Conservation (phyloP, 53 echinoderm and acorn worm species). For the Holothuria scabra region DNA sequence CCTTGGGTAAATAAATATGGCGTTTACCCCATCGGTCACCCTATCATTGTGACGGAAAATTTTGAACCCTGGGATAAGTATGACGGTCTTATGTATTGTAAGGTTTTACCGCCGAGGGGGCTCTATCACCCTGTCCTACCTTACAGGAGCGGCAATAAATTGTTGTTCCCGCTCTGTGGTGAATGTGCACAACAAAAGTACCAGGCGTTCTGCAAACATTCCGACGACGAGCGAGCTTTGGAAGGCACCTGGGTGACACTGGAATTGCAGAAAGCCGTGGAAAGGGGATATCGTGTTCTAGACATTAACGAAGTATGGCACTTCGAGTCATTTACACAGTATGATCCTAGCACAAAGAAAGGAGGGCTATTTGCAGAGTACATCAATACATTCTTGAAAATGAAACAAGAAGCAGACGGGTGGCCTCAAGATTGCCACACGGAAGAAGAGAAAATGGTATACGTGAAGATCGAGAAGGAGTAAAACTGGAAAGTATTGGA, state of each 20-base stretch:
- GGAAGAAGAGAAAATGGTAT: background rate
- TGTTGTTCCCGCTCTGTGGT: slow-evolving; percentile 63
- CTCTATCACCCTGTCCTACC: too few species aligned
- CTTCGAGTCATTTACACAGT: slow-evolving; percentile 30
- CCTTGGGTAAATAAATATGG: too few species aligned
- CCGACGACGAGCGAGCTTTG: slow-evolving; percentile 51
- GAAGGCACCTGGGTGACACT: slow-evolving; percentile 67
- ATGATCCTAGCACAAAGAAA: slow-evolving; percentile 35
- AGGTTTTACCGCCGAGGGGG: too few species aligned
- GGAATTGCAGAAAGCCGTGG: slow-evolving; percentile 68
- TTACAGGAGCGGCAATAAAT: slow-evolving; percentile 16
- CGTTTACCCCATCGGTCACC: too few species aligned
- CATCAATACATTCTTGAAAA: too few species aligned
- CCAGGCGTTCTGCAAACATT: slow-evolving; percentile 45
- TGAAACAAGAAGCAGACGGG: slow-evolving; percentile 62
- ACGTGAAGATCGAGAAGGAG: slow-evolving; percentile 42
- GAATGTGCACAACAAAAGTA: background rate
- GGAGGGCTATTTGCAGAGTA: slow-evolving; percentile 38
- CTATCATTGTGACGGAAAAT: slow-evolving; percentile 49
- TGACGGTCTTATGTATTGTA: slow-evolving; percentile 63
- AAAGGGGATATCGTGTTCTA: slow-evolving; percentile 64
- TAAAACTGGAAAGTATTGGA: slow-evolving; percentile 52
- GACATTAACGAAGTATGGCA: slow-evolving; percentile 85
- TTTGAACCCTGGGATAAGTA: slow-evolving; percentile 45
- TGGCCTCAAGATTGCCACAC: slow-evolving; percentile 54